phyloP scores from a whole-genome alignment of 2,797 vertebrate species.

The Chromobotia macracanthus region DNA sequence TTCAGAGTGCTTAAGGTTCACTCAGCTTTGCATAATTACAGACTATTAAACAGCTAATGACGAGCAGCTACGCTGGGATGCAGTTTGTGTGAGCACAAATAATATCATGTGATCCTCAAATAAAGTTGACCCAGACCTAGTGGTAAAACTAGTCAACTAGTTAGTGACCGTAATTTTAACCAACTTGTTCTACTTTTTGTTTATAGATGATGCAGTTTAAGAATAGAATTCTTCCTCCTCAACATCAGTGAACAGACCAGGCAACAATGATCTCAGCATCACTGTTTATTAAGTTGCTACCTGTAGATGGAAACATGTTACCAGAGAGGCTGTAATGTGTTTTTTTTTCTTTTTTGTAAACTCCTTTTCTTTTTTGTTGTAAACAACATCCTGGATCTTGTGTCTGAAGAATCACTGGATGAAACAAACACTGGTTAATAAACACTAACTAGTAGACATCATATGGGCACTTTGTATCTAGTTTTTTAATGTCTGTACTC shows the following conservation, averaged over 20 bases:
- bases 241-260: conserved; percentile 21
- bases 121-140: no score
- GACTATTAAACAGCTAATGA: no score
- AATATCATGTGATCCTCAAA: no score
- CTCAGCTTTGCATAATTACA: no score
- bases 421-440: not conserved
- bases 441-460: conserved; percentile 46
- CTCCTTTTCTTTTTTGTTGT: no score
- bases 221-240: conserved; percentile 19
- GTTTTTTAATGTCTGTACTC: conserved; percentile 54
- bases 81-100: no score
- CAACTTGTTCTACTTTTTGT: not conserved
- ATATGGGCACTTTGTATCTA: conserved; percentile 44
- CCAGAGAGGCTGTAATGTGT: conserved; percentile 65
- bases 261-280: conserved; percentile 19
- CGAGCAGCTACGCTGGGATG: no score
- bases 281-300: conserved; percentile 61
- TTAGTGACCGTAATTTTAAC: not conserved
- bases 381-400: not conserved
- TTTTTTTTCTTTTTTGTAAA: conserved; percentile 36
- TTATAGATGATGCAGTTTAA: not conserved
- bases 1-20: no score
- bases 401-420: conserved; percentile 3
- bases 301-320: conserved; percentile 61
- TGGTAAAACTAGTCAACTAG: not conserved